phyloP scores from a whole-genome alignment of 2,888 invertebrate species.

The Plutella xylostella region DNA sequence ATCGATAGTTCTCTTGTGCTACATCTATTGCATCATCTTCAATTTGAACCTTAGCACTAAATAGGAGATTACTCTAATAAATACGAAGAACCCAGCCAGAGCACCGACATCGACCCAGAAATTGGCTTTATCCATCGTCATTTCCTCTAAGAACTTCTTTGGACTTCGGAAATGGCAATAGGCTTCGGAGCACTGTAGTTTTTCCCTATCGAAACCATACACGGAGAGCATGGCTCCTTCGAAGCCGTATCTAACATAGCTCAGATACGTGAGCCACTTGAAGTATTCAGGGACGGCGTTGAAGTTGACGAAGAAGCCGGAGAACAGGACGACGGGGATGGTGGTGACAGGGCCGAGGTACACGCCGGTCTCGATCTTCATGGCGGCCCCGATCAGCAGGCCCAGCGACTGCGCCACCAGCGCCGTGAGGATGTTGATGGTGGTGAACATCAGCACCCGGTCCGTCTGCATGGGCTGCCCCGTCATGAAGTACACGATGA shows the following conservation, averaged over 20 bases:
- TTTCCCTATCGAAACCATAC: slow-evolving; percentile 88
- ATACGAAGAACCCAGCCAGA: slow-evolving; percentile 82
- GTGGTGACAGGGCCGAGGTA: slow-evolving; percentile 89
- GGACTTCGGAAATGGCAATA: slow-evolving; percentile 89
- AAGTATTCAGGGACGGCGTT: slow-evolving; percentile 91
- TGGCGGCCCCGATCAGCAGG: slow-evolving; percentile 91
- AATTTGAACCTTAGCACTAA: slow-evolving; percentile 86
- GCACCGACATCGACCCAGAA: slow-evolving; percentile 89
- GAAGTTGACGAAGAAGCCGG: slow-evolving; percentile 94
- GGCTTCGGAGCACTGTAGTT: slow-evolving; percentile 82
- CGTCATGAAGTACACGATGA: slow-evolving; percentile 96
- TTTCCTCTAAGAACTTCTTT: slow-evolving; percentile 84
- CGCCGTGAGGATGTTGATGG: slow-evolving; percentile 82
- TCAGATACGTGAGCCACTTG: slow-evolving; percentile 89
- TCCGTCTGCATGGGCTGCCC: slow-evolving; percentile 92
- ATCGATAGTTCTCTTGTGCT: slow-evolving; percentile 21
- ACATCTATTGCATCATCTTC: slow-evolving; percentile 58
- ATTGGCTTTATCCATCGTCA: slow-evolving; percentile 82
- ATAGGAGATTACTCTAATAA: slow-evolving; percentile 82
- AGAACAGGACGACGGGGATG: slow-evolving; percentile 92
- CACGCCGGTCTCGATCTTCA: slow-evolving; percentile 85
- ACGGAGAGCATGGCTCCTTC: slow-evolving; percentile 93
- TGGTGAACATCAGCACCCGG: slow-evolving; percentile 84
- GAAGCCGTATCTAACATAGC: slow-evolving; percentile 90
- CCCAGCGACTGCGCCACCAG: slow-evolving; percentile 94